These are phyloP conservation scores for Plotosus lineatus DNA, from an alignment of 2,113 vertebrate species.

Conservation along the genomic window DNA sequence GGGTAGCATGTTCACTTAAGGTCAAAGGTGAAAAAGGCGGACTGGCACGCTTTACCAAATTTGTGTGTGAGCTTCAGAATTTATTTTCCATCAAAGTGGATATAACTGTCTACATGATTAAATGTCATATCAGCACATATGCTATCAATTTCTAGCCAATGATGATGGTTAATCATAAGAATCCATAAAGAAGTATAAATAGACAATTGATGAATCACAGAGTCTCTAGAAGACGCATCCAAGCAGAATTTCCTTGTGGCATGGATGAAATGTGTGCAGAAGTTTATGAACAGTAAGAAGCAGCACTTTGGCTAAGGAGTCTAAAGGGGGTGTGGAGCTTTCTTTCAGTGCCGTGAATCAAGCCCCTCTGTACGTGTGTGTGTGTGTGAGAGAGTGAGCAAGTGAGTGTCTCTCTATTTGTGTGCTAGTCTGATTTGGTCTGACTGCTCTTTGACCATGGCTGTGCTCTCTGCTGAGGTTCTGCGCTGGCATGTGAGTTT, in stretches of 20 bases:
- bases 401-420: conserved; percentile 36
- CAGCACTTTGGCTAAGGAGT: conserved; percentile 7
- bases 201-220: conserved; percentile 28
- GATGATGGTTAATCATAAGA: conserved; percentile 22
- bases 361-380: conserved; percentile 18
- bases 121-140: conserved; percentile 15
- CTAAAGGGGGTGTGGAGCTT: conserved; percentile 48
- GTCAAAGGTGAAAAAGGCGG: conserved; percentile 26
- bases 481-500: conserved; percentile 78
- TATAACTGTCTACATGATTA: not conserved
- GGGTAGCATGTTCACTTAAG: conserved; percentile 10
- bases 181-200: conserved; percentile 31
- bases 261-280: not conserved
- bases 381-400: conserved; percentile 34
- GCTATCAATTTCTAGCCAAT: conserved; percentile 26
- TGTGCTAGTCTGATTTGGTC: conserved; percentile 52
- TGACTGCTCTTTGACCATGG: conserved; percentile 71
- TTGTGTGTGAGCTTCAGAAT: conserved; percentile 9
- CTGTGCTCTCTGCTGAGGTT: conserved; percentile 77
- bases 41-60: conserved; percentile 14
- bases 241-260: not conserved
- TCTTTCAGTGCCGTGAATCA: conserved; percentile 13
- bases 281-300: not conserved
- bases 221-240: not conserved
- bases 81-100: not conserved